These are phyloP conservation scores for Plotosus lineatus DNA, from an alignment of 2,113 vertebrate genomes.

Conservation along the genomic window DNA sequence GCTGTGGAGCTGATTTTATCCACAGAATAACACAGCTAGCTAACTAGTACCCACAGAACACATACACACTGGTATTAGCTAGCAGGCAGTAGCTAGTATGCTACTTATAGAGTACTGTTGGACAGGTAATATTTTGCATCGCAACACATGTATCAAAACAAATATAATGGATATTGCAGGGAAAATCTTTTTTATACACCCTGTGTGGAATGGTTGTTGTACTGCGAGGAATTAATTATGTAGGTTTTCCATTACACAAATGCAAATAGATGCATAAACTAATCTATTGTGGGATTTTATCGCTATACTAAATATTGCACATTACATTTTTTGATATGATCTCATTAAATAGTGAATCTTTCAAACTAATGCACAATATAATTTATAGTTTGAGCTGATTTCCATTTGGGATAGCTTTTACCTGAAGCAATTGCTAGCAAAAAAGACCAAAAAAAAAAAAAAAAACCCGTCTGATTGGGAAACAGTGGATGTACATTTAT, in stretches of 20 bases:
- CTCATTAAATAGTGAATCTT: not conserved
- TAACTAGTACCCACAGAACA: not conserved
- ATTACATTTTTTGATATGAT: not conserved
- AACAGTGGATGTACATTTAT: not conserved
- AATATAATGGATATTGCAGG: not conserved
- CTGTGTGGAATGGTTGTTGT: not conserved
- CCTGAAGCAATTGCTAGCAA: not conserved
- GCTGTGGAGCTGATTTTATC: not conserved
- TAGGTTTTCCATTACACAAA: not conserved
- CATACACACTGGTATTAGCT: not conserved
- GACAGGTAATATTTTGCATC: not conserved
- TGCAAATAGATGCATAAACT: not conserved
- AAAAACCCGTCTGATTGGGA: not conserved
- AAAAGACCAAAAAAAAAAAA: not conserved
- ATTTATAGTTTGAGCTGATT: not conserved
- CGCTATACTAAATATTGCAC: not conserved
- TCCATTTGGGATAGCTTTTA: not conserved
- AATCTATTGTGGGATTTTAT: not conserved
- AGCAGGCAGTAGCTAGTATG: not conserved
- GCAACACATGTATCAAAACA: not conserved
- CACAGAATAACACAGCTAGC: not conserved
- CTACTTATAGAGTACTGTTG: not conserved
- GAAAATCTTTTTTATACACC: not conserved
- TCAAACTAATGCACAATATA: not conserved
- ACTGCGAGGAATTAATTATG: not conserved